Evolutionary conservation across 30 jellyfish, hydroid and myxozoan species (phyloP).

Genomic region (Chironex yamaguchii): DNA sequence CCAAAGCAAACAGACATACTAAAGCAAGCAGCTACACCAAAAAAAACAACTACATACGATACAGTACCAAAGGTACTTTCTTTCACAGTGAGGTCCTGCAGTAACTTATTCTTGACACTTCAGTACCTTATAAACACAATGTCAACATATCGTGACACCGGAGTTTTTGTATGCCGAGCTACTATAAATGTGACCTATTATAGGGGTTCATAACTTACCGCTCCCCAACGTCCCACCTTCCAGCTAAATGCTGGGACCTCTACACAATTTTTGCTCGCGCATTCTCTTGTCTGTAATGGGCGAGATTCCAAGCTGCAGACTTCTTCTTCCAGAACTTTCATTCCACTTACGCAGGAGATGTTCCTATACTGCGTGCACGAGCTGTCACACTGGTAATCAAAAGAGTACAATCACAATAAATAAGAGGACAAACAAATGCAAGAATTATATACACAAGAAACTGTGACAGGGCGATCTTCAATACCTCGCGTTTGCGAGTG

Average conservation of each 20-base stretch:
- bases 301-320: constrained; percentile 77
- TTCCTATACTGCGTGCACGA: constrained; percentile 77
- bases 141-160: no score
- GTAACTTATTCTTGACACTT: no score
- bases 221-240: constrained; percentile 88
- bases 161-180: no score
- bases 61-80: neutral
- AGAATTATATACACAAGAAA: no score
- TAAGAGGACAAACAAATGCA: no score
- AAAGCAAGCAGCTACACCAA: no score
- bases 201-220: constrained; percentile 29
- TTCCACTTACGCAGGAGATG: constrained; percentile 72
- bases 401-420: neutral
- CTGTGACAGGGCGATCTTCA: no score
- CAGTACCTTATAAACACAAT: no score
- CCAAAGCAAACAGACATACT: no score
- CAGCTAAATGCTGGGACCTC: constrained; percentile 72
- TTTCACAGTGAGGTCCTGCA: no score
- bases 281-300: constrained; percentile 83
- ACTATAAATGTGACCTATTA: no score
- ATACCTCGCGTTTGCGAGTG: no score
- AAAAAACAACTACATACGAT: neutral
- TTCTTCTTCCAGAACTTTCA: constrained; percentile 44
- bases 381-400: constrained; percentile 74
- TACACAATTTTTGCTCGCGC: constrained; percentile 86